A percentile compares a stretch with the other conserved stretches of the same genome.
Evolutionary conservation across 2,888 invertebrate species (phyloP).

Genomic region (Cyclophora punctaria): DNA sequence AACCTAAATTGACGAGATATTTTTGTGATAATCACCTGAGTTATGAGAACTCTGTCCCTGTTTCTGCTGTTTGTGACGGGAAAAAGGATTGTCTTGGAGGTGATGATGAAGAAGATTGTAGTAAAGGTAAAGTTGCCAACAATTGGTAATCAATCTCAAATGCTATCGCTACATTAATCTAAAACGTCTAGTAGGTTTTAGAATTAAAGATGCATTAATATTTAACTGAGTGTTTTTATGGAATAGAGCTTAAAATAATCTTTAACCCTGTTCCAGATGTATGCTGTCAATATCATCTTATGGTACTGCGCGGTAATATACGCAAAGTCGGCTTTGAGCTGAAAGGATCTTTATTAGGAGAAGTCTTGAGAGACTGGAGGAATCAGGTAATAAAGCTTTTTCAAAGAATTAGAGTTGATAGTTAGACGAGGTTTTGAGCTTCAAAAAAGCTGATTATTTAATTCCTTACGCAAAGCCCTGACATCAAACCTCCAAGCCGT

Average conservation of each 20-base stretch:
- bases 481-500: too few species aligned
- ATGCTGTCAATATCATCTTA: constrained; percentile 46
- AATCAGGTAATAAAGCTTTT: constrained; percentile 29
- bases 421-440: too few species aligned
- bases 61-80: constrained; percentile 45
- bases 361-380: constrained; percentile 40
- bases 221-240: too few species aligned
- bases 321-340: constrained; percentile 28
- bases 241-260: too few species aligned
- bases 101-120: constrained; percentile 50
- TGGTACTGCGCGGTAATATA: constrained; percentile 33
- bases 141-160: too few species aligned
- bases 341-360: constrained; percentile 34
- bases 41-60: constrained; percentile 20
- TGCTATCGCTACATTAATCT: too few species aligned
- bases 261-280: constrained; percentile 28
- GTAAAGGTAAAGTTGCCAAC: constrained; percentile 27
- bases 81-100: constrained; percentile 40
- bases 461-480: too few species aligned
- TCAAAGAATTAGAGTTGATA: too few species aligned
- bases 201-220: too few species aligned
- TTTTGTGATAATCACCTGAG: constrained; percentile 23
- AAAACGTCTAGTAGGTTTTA: too few species aligned
- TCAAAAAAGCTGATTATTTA: too few species aligned
- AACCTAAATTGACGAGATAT: constrained; percentile 37